phyloP scores from a whole-genome alignment of 2,113 vertebrate species.

The Lanius collurio region DNA sequence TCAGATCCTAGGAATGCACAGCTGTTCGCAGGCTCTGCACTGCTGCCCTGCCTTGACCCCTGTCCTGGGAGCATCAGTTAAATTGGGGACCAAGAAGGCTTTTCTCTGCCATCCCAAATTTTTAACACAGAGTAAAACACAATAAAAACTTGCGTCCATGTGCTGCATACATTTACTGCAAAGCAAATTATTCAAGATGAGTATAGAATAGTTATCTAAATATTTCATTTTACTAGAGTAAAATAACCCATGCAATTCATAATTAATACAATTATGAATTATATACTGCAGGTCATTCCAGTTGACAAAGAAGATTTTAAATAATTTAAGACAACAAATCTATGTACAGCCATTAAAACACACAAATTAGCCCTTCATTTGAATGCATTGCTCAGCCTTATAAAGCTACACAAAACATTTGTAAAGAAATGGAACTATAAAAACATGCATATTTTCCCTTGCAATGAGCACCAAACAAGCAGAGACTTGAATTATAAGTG shows the following conservation, averaged over 20 bases:
- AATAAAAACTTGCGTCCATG: not conserved
- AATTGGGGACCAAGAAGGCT: accelerated
- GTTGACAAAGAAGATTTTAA: not conserved
- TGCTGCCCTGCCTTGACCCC: not conserved
- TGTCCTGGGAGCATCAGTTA: not conserved
- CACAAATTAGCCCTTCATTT: conserved; percentile 16
- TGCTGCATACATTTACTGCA: not conserved
- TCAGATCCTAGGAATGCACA: not conserved
- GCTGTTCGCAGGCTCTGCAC: not conserved
- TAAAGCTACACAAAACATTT: conserved; percentile 20
- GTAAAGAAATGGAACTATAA: conserved; percentile 25
- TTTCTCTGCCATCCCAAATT: not conserved
- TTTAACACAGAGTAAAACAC: not conserved
- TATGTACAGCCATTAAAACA: conserved; percentile 1
- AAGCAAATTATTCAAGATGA: not conserved
- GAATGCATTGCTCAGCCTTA: not conserved
- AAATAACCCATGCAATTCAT: not conserved
- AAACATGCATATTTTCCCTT: conserved; percentile 26
- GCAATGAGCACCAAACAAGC: conserved; percentile 30
- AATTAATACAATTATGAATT: not conserved
- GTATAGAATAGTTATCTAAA: not conserved
- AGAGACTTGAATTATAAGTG: conserved; percentile 22
- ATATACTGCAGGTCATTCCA: not conserved
- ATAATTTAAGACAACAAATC: conserved; percentile 12
- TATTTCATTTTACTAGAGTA: conserved; percentile 4